A percentile compares a stretch with the other conserved stretches of the same genome.
Conservation (phyloP, 2,888 invertebrate genomes). For the Magallana nippona region DNA sequence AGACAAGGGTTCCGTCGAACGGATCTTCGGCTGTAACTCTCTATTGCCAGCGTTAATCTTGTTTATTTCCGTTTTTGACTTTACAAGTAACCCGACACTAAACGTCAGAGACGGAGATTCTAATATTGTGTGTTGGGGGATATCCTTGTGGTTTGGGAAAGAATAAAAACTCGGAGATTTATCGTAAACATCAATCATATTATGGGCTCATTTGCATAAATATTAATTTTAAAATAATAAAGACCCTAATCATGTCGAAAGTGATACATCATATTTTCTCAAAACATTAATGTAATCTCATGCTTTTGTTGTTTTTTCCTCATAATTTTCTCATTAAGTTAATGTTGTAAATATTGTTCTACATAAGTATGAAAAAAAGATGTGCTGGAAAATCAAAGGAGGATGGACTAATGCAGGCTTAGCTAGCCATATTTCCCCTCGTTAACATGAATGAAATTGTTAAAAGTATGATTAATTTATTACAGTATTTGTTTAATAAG, state of each 20-base stretch:
- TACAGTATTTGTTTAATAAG: no score
- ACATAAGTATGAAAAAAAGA: no score
- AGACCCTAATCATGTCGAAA: constrained; percentile 16
- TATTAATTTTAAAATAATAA: constrained; percentile 30
- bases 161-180: constrained; percentile 24
- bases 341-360: no score
- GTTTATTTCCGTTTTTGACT: constrained; percentile 8
- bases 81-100: background rate
- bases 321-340: no score
- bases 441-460: no score
- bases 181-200: constrained; percentile 24
- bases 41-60: constrained; percentile 16
- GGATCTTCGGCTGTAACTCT: background rate
- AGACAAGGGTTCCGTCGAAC: background rate
- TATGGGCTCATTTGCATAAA: constrained; percentile 25
- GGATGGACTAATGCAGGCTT: no score
- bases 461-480: no score
- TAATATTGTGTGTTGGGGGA: background rate
- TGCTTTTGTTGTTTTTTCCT: no score
- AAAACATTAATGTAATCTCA: background rate
- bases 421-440: no score
- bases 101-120: background rate
- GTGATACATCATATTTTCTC: background rate
- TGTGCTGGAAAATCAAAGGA: no score
- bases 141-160: constrained; percentile 7